Percentiles rank a stretch among this genome's conserved stretches.
These are phyloP conservation scores for Sphinx pinastri DNA, from an alignment of 2,888 invertebrate genomes.

Conservation along the genomic window DNA sequence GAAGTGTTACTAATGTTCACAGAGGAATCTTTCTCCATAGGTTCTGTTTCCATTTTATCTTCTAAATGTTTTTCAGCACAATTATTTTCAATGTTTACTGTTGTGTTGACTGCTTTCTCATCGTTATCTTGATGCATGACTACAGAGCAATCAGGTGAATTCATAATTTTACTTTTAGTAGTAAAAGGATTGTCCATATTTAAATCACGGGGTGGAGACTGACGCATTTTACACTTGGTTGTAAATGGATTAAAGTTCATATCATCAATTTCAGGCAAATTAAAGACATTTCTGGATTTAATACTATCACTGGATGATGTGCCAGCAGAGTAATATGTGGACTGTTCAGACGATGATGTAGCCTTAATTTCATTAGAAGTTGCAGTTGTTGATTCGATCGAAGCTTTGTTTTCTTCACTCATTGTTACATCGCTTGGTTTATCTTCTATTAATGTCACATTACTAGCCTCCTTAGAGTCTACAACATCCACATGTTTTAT, in stretches of 20 bases:
- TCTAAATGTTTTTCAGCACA: slow-evolving; percentile 30
- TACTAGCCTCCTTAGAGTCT: not conserved
- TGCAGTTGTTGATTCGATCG: slow-evolving; percentile 28
- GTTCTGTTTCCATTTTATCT: slow-evolving; percentile 46
- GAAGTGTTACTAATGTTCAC: slow-evolving; percentile 50
- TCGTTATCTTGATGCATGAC: slow-evolving; percentile 27
- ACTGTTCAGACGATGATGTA: slow-evolving; percentile 60
- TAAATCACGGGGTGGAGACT: slow-evolving; percentile 48
- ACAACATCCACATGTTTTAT: not conserved
- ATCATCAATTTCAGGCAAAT: slow-evolving; percentile 72
- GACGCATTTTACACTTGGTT: slow-evolving; percentile 61
- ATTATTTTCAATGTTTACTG: slow-evolving; percentile 23
- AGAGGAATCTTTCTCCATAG: slow-evolving; percentile 49
- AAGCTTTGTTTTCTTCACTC: slow-evolving; percentile 29
- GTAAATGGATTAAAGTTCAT: slow-evolving; percentile 66
- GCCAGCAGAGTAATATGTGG: slow-evolving; percentile 54
- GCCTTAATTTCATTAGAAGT: slow-evolving; percentile 42
- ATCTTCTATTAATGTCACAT: not conserved
- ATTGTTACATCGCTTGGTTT: not conserved
- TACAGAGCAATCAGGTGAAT: slow-evolving; percentile 39
- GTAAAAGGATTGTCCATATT: slow-evolving; percentile 44
- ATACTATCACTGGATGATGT: slow-evolving; percentile 53
- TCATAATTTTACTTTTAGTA: slow-evolving; percentile 41
- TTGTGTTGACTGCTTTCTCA: slow-evolving; percentile 28
- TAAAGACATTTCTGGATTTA: slow-evolving; percentile 64